These are phyloP conservation scores for Saxicola maurus DNA, from an alignment of 2,797 vertebrate genomes.

Conservation along the genomic window DNA sequence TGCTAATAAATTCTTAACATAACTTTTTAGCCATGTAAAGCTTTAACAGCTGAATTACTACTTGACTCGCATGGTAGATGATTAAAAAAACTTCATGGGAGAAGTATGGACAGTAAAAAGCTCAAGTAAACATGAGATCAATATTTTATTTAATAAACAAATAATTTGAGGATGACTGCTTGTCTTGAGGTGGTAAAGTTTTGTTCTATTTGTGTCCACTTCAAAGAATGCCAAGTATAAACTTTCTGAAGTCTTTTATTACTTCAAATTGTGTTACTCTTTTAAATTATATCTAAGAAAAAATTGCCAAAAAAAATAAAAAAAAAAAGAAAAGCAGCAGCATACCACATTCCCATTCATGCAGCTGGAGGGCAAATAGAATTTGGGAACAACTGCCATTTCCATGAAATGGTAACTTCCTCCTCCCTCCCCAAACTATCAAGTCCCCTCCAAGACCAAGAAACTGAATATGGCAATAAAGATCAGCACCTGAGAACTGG, in stretches of 20 bases:
- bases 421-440: neutral
- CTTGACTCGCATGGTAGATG: neutral
- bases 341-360: neutral
- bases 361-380: neutral
- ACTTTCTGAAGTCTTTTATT: neutral
- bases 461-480: neutral
- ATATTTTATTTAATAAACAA: conserved; percentile 1
- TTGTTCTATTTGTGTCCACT: neutral
- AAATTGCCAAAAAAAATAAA: rapidly evolving
- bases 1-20: conserved; percentile 41
- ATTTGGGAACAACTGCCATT: neutral
- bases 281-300: neutral
- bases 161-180: neutral
- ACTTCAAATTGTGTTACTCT: neutral
- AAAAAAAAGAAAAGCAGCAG: neutral
- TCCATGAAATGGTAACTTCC: neutral
- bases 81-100: neutral
- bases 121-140: neutral
- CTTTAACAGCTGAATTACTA: neutral
- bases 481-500: neutral
- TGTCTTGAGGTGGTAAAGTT: neutral
- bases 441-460: neutral
- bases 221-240: neutral
- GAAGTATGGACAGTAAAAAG: neutral
- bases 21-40: neutral